These are phyloP conservation scores for Erebia palarica DNA, from an alignment of 2,888 invertebrate genomes.

Conservation along the genomic window DNA sequence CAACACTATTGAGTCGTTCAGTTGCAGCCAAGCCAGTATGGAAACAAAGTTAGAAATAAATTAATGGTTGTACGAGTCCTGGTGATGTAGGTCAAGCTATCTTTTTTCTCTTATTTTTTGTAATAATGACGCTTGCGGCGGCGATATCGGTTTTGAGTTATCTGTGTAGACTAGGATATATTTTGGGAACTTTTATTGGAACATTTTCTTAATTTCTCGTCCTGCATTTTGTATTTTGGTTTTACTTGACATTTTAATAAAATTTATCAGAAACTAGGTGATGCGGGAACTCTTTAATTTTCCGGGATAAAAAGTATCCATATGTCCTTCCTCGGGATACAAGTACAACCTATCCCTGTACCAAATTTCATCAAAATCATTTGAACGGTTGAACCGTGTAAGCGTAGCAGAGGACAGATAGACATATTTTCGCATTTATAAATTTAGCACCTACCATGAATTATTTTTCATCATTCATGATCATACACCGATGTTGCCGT, in stretches of 20 bases:
- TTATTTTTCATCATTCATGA: no score
- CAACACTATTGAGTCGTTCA: conserved; percentile 44
- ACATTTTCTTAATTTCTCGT: background rate
- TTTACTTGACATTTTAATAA: background rate
- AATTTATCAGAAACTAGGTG: no score
- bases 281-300: no score
- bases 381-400: no score
- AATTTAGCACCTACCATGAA: no score
- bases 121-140: conserved; percentile 3
- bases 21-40: conserved; percentile 48
- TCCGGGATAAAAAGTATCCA: no score
- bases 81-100: conserved; percentile 32
- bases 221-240: background rate
- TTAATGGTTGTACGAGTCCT: conserved; percentile 33
- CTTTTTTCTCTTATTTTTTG: conserved; percentile 14
- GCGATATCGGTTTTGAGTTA: background rate
- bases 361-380: no score
- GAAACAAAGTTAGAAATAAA: conserved; percentile 40
- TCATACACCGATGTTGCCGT: no score
- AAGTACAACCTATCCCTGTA: no score
- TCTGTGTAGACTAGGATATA: background rate
- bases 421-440: no score
- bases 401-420: no score
- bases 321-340: no score
- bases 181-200: background rate